phyloP scores from a whole-genome alignment of 2,888 invertebrate genomes.

The Urechis unicinctus region DNA sequence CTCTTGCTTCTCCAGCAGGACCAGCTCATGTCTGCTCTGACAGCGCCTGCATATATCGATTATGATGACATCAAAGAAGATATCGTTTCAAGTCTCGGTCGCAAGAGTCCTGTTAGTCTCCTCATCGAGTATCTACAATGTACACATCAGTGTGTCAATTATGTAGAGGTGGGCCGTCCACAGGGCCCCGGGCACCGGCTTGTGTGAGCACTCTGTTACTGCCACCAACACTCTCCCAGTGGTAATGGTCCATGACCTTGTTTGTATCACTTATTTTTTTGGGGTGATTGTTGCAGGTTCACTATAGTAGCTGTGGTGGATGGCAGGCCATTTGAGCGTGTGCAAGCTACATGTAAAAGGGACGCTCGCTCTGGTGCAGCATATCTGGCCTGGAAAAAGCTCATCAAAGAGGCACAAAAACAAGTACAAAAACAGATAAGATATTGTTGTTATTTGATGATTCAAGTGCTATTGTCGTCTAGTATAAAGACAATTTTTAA shows the following conservation, averaged over 20 bases:
- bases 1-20: not conserved
- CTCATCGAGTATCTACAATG: constrained; percentile 11
- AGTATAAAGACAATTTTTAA: too few relatives aligned
- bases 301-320: constrained; percentile 10
- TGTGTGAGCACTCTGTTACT: too few relatives aligned
- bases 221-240: too few relatives aligned
- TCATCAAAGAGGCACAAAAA: constrained; percentile 7
- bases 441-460: too few relatives aligned
- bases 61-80: constrained; percentile 4
- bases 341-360: constrained; percentile 4
- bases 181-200: constrained; percentile 10
- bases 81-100: not conserved
- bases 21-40: constrained; percentile 1
- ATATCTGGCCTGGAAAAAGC: constrained; percentile 9
- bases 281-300: constrained; percentile 3
- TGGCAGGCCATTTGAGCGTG: constrained; percentile 8
- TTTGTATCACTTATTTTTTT: not conserved
- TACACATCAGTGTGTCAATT: constrained; percentile 4
- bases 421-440: too few relatives aligned
- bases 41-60: not conserved
- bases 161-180: constrained; percentile 8
- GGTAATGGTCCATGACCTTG: too few relatives aligned
- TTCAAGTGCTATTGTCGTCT: too few relatives aligned
- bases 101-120: constrained; percentile 9
- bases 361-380: constrained; percentile 9